A percentile compares a stretch with the other conserved stretches of the same genome.
Evolutionary conservation across 1,140 invertebrate genomes (phyloP).

Genomic region (Drosophila busckii): DNA sequence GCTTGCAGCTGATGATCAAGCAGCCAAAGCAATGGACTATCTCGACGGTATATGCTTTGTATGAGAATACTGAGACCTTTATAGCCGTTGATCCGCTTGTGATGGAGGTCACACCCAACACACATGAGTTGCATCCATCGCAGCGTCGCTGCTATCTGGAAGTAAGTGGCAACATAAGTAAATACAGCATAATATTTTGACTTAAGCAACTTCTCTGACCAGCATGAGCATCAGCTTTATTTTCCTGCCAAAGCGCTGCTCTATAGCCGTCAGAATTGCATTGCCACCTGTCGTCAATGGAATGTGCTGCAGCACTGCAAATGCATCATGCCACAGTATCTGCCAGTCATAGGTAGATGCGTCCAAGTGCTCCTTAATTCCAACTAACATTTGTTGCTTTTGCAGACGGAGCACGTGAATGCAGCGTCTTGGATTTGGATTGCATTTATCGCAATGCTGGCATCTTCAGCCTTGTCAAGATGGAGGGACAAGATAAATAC

Average conservation of each 20-base stretch:
- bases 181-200: not conserved
- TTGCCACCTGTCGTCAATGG: slow-evolving; percentile 42
- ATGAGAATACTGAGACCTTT: slow-evolving; percentile 54
- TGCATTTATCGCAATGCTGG: slow-evolving; percentile 49
- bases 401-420: slow-evolving; percentile 39
- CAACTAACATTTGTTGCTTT: not conserved
- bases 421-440: slow-evolving; percentile 35
- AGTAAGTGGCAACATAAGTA: slow-evolving; percentile 8
- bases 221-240: slow-evolving; percentile 42
- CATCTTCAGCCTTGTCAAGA: slow-evolving; percentile 54
- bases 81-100: slow-evolving; percentile 45
- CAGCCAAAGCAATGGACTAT: slow-evolving; percentile 49
- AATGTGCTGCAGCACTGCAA: slow-evolving; percentile 41
- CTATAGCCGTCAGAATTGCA: slow-evolving; percentile 50
- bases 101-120: slow-evolving; percentile 32
- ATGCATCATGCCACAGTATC: slow-evolving; percentile 40
- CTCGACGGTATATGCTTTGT: slow-evolving; percentile 25
- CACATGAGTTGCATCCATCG: slow-evolving; percentile 27
- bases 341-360: slow-evolving; percentile 10
- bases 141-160: slow-evolving; percentile 50
- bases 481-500: slow-evolving; percentile 36
- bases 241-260: slow-evolving; percentile 19
- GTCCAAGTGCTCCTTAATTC: not conserved
- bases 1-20: slow-evolving; percentile 54
- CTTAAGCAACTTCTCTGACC: not conserved